These are phyloP conservation scores for Protodeltote pygarga DNA, from an alignment of 2,888 invertebrate species.

Conservation along the genomic window DNA sequence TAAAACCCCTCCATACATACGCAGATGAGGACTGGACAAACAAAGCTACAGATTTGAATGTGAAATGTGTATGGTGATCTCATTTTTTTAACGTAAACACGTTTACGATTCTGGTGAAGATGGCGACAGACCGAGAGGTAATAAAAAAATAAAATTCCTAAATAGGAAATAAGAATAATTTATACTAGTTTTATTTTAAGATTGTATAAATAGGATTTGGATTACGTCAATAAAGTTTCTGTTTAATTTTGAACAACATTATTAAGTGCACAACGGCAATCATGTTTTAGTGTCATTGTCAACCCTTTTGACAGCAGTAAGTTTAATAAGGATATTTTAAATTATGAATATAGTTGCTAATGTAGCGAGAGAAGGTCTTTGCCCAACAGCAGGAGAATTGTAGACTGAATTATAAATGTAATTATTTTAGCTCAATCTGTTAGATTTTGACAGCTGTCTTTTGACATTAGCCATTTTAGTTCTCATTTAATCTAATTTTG, in stretches of 20 bases:
- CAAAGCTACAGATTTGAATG: constrained; percentile 80
- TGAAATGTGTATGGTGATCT: constrained; percentile 76
- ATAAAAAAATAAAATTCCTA: constrained; percentile 31
- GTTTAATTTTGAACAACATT: no score
- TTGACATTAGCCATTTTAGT: no score
- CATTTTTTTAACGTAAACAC: constrained; percentile 73
- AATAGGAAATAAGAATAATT: constrained; percentile 21
- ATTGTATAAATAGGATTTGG: constrained; percentile 7
- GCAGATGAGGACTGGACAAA: constrained; percentile 78
- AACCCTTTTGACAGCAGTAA: no score
- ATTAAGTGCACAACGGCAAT: no score
- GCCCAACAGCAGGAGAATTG: no score
- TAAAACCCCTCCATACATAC: constrained; percentile 74
- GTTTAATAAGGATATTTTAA: no score
- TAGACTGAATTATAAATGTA: no score
- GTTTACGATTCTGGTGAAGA: constrained; percentile 54
- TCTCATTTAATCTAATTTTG: no score
- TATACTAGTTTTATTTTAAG: constrained; percentile 15
- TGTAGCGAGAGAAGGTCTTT: no score
- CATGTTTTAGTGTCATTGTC: no score
- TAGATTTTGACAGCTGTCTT: constrained; percentile 22
- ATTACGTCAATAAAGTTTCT: constrained; percentile 3
- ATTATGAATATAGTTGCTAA: no score
- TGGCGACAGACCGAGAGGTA: constrained; percentile 41
- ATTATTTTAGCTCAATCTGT: no score